Conservation (phyloP, 2,888 invertebrate species). For the Eustalomyia histrio region DNA sequence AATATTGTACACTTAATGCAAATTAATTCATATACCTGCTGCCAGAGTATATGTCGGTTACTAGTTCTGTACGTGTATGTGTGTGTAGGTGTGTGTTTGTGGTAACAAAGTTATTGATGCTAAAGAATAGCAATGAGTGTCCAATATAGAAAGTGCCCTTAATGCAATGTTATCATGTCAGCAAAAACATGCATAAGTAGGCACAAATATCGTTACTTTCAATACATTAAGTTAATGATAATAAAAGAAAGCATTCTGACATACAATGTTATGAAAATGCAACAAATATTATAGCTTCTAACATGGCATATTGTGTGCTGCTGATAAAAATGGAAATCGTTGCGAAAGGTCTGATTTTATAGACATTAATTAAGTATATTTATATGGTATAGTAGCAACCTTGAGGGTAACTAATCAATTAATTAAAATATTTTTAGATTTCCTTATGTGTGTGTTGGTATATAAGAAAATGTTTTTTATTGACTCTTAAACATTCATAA, state of each 20-base stretch:
- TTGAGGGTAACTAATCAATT: background rate
- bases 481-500: too few relatives aligned
- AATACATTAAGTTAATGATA: background rate
- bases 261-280: background rate
- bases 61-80: too few relatives aligned
- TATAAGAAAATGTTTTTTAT: too few relatives aligned
- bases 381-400: background rate
- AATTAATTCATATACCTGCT: too few relatives aligned
- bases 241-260: background rate
- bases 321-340: background rate
- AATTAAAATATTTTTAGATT: background rate
- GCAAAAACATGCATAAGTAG: background rate
- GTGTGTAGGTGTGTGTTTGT: background rate
- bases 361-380: background rate
- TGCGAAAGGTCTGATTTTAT: background rate
- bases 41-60: too few relatives aligned
- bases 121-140: background rate
- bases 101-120: slow-evolving; percentile 10
- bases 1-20: too few relatives aligned
- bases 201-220: background rate
- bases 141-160: slow-evolving; percentile 11
- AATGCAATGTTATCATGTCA: slow-evolving; percentile 38
- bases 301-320: background rate
- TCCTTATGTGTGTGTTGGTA: background rate
- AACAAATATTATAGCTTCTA: background rate